Evolutionary conservation across 2,888 invertebrate genomes (phyloP).

Genomic region (Spisula subtruncata): DNA sequence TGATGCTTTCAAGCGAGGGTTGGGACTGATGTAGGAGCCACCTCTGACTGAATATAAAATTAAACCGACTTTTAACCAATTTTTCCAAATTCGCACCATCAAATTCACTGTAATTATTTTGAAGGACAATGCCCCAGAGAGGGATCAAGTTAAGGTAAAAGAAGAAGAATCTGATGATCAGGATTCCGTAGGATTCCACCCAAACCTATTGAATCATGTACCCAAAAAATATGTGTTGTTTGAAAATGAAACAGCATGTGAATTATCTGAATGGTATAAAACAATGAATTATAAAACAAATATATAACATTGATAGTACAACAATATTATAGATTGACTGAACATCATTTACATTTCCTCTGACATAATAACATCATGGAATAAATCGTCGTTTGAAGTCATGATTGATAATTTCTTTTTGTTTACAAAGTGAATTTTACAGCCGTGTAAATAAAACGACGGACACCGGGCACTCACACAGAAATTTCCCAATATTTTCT

Average conservation of each 20-base stretch:
- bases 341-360: slow-evolving; percentile 73
- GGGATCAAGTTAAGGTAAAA: too few relatives aligned
- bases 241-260: background rate
- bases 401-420: slow-evolving; percentile 1
- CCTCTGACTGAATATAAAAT: too few relatives aligned
- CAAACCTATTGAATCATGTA: background rate
- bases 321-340: background rate
- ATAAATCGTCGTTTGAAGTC: slow-evolving; percentile 73
- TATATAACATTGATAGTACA: background rate
- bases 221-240: background rate
- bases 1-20: too few relatives aligned
- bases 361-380: slow-evolving; percentile 77
- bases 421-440: slow-evolving; percentile 25
- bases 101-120: too few relatives aligned
- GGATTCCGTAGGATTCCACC: too few relatives aligned
- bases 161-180: too few relatives aligned
- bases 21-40: too few relatives aligned
- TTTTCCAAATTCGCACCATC: too few relatives aligned
- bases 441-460: slow-evolving; percentile 3
- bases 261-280: background rate
- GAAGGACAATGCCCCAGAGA: too few relatives aligned
- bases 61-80: too few relatives aligned
- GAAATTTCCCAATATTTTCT: slow-evolving; percentile 30
- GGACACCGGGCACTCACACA: slow-evolving; percentile 11
- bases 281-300: background rate